A percentile compares a stretch with the other conserved stretches of the same genome.
These are phyloP conservation scores for Lypha dubia DNA, from an alignment of 2,888 invertebrate genomes.

Conservation along the genomic window DNA sequence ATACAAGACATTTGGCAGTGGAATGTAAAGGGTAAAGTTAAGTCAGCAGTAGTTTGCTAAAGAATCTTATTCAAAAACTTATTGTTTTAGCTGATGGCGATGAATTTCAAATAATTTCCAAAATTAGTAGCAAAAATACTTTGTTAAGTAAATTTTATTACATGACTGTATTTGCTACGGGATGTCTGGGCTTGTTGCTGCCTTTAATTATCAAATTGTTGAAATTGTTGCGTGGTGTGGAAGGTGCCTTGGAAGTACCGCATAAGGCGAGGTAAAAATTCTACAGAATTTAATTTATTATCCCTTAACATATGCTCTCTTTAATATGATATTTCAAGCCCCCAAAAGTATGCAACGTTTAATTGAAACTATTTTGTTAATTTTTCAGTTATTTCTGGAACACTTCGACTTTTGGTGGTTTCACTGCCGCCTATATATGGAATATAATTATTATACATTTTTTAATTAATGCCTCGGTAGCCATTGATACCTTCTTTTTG, in stretches of 20 bases:
- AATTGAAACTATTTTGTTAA: neutral
- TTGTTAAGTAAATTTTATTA: conserved; percentile 40
- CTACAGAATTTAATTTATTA: neutral
- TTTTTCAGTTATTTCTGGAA: conserved; percentile 34
- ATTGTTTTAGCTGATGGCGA: neutral
- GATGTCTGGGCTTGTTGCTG: neutral
- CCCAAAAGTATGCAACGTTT: neutral
- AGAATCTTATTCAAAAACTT: neutral
- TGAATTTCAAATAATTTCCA: conserved; percentile 31
- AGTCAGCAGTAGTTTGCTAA: no score
- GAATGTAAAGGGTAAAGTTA: conserved; percentile 41
- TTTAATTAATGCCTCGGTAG: conserved; percentile 22
- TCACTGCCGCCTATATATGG: conserved; percentile 3
- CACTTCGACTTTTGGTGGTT: conserved; percentile 4
- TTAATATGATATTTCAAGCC: neutral
- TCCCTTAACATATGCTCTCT: neutral
- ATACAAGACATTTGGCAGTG: conserved; percentile 35
- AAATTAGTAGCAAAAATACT: neutral
- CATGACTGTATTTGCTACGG: neutral
- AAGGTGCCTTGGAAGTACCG: conserved; percentile 10
- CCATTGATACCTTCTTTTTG: conserved; percentile 31
- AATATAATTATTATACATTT: neutral
- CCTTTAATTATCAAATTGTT: conserved; percentile 21
- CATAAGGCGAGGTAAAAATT: conserved; percentile 44
- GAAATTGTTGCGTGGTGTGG: neutral